These are phyloP conservation scores for Lytechinus pictus DNA, from an alignment of 35 echinoderm and acorn worm species.

Conservation along the genomic window DNA sequence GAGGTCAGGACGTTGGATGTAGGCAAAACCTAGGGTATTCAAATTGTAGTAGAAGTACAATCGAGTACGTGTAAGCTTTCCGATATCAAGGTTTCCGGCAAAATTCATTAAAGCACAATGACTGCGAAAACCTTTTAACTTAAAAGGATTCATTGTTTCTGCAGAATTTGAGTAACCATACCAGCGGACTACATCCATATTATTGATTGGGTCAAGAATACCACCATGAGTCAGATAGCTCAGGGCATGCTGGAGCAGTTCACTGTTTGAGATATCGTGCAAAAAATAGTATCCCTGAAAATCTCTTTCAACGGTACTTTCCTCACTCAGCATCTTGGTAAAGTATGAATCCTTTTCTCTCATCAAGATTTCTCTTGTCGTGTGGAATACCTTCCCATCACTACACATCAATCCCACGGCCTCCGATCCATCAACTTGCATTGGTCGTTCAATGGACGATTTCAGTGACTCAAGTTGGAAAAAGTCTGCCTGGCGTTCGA, in stretches of 20 bases:
- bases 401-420: not conserved
- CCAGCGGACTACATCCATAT: no score
- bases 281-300: not conserved
- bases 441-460: not conserved
- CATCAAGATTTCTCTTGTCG: no score
- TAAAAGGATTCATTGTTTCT: not conserved
- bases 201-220: not conserved
- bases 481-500: conserved; percentile 56
- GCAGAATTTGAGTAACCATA: no score
- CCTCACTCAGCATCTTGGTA: no score
- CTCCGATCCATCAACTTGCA: not conserved
- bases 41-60: no score
- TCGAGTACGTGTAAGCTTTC: no score
- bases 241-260: not conserved
- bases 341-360: no score
- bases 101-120: no score
- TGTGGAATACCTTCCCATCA: not conserved
- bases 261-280: not conserved
- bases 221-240: not conserved
- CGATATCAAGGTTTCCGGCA: no score
- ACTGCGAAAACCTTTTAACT: not conserved
- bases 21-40: no score
- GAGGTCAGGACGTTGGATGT: no score
- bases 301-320: not conserved
- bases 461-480: conserved; percentile 46